phyloP scores from a whole-genome alignment of 2,797 vertebrate genomes.

The Ciconia nigra region DNA sequence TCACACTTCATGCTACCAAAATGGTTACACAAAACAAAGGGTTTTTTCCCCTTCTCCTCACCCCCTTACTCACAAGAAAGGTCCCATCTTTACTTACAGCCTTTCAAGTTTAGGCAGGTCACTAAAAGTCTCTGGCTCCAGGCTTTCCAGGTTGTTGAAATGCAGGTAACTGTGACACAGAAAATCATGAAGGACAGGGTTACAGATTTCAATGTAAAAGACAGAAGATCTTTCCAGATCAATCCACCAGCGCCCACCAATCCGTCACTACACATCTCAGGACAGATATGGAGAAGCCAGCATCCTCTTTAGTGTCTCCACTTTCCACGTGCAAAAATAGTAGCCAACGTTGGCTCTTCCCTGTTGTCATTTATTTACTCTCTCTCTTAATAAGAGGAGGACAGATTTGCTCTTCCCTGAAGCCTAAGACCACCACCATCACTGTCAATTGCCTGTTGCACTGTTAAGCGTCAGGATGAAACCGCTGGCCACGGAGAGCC shows the following conservation, averaged over 20 bases:
- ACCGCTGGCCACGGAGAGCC: neutral
- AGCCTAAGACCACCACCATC: neutral
- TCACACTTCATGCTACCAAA: neutral
- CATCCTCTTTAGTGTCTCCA: neutral
- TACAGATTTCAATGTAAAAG: neutral
- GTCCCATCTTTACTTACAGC: conserved; percentile 62
- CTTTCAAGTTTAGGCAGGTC: conserved; percentile 73
- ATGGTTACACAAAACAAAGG: neutral
- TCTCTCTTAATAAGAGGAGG: neutral
- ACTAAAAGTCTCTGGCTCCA: conserved; percentile 67
- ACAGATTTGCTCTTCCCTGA: neutral
- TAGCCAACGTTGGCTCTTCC: neutral
- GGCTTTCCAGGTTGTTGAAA: conserved; percentile 71
- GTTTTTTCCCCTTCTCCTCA: neutral
- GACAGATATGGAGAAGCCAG: neutral
- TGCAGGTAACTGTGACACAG: conserved; percentile 66
- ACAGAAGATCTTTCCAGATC: neutral
- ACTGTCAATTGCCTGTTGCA: neutral
- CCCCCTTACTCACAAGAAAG: neutral
- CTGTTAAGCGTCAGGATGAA: neutral
- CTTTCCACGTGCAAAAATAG: neutral
- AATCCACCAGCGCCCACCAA: neutral
- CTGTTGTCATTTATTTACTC: neutral
- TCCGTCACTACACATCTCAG: neutral
- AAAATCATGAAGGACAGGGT: neutral